Conservation (phyloP, 1,140 invertebrate genomes). For the Drosophila miranda region DNA sequence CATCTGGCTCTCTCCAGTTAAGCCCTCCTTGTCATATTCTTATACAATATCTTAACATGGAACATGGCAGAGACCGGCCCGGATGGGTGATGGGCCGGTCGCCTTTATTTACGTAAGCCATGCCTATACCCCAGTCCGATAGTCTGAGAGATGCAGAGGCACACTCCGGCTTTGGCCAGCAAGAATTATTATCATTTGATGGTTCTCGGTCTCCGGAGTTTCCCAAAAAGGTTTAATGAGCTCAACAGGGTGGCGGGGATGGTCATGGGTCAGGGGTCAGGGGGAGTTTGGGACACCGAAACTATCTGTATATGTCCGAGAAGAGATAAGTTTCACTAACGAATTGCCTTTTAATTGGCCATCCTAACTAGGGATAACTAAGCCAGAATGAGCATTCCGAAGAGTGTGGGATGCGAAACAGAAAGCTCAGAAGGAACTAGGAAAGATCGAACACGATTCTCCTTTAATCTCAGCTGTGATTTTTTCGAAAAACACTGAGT, state of each 20-base stretch:
- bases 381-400: neutral
- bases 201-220: conserved; percentile 12
- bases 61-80: neutral
- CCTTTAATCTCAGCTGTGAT: no score
- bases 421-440: no score
- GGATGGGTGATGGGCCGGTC: no score
- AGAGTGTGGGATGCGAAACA: no score
- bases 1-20: conserved; percentile 58
- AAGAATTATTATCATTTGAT: conserved; percentile 66
- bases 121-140: neutral
- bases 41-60: conserved; percentile 60
- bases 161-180: conserved; percentile 12
- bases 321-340: conserved; percentile 19
- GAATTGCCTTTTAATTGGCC: conserved; percentile 22
- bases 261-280: neutral
- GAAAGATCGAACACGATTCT: no score
- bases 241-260: conserved; percentile 4
- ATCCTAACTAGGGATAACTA: conserved; percentile 12
- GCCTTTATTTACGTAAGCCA: no score
- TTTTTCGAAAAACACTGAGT: no score
- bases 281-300: conserved; percentile 2
- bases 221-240: conserved; percentile 43
- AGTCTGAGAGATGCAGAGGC: neutral
- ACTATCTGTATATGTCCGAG: conserved; percentile 3
- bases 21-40: conserved; percentile 72